phyloP scores from a whole-genome alignment of 2,888 invertebrate genomes.

The Pandemis corylana region DNA sequence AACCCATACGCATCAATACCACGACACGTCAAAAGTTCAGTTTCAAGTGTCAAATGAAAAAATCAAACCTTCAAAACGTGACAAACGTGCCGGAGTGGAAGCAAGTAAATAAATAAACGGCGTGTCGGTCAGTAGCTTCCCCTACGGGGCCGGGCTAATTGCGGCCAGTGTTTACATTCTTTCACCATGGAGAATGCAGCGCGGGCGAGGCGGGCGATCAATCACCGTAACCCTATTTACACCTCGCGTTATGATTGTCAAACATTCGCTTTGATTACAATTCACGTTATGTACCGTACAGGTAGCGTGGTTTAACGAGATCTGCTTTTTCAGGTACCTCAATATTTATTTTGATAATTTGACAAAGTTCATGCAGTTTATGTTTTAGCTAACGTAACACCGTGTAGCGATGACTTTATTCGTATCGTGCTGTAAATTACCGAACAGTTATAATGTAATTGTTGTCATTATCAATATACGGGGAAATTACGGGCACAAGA shows the following conservation, averaged over 20 bases:
- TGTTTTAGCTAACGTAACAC: too few species aligned
- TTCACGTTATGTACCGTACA: not conserved
- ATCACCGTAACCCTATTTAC: constrained; percentile 49
- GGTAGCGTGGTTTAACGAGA: not conserved
- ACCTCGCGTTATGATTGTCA: constrained; percentile 40
- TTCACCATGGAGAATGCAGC: constrained; percentile 78
- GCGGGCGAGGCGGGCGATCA: constrained; percentile 50
- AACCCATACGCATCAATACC: not conserved
- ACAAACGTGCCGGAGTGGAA: constrained; percentile 24
- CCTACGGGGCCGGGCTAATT: constrained; percentile 45
- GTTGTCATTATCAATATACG: too few species aligned
- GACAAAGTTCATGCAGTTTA: too few species aligned
- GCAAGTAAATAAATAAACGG: constrained; percentile 36
- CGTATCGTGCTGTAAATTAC: not conserved
- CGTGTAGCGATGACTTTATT: not conserved
- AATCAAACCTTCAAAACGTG: constrained; percentile 10
- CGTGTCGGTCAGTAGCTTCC: constrained; percentile 36
- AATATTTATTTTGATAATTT: not conserved
- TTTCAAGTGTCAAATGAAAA: not conserved
- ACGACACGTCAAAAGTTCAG: not conserved
- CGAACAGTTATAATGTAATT: not conserved
- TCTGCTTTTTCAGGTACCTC: not conserved
- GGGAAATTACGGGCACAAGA: too few species aligned
- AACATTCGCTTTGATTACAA: constrained; percentile 38
- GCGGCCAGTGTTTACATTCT: constrained; percentile 69